Evolutionary conservation across 2,797 vertebrate species (phyloP), one percentile per base, ranked within the genome.

Genomic region (Chelon auratus): DNA sequence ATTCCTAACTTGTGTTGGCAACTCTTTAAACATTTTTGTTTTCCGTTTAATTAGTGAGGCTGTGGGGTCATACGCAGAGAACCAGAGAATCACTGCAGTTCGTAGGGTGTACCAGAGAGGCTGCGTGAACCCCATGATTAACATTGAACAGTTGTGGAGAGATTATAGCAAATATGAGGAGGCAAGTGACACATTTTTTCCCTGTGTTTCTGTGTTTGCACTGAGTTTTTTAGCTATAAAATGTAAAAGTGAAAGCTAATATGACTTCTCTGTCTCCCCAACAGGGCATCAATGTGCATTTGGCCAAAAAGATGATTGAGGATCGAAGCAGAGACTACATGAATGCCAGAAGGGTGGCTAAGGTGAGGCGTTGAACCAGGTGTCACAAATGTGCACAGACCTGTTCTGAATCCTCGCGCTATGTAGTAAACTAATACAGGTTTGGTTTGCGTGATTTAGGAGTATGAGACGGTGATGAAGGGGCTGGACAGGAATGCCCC

Each of bases 251-350:
- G 17, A 52, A 2, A 36, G 15, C 4, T 17, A 15, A 26, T 60
- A 58, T 77, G 68, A 86, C 37, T n/a, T 53, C 0, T 81, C 8
- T 68, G 7, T 77, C 85, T 83, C 70, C 9, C 82, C 15, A 83
- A 53, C 91, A 99, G 98, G 97, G 98, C 72, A 99, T 99, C 87
- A 99, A 99, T 85, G 95, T 99, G 80, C 98, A 99, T 86, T 94
- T 99, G 93, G 98, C 98, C 72, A 99, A 99, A 94, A 99, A 99
- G 94, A 99, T 99, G 98, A 99, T 99, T 54, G 98, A 99, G 89
- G 98, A 99, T 91, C 96, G 98, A 63, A 99, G 98, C 90, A 95
- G 98, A 93, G 98, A 99, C 92, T 99, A 99, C 82, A 99, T 98
- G 97, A 99, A 99, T 5, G 98, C 98, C 63, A 95, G 98, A 77